Conservation (phyloP, 1,140 invertebrate species). For the Halesus radiatus region DNA sequence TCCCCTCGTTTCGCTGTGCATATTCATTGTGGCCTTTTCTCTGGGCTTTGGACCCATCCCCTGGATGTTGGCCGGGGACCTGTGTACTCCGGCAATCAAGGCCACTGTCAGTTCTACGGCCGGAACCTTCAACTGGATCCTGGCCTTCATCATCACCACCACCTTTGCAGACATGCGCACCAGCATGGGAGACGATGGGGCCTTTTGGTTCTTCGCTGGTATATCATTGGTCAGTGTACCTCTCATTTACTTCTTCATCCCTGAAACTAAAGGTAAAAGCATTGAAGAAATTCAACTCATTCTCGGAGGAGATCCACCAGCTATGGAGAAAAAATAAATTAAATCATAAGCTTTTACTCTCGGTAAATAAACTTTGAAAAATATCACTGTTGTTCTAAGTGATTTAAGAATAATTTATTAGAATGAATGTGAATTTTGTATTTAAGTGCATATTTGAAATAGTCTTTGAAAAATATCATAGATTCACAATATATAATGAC, state of each 20-base stretch:
- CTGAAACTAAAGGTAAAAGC: conserved; percentile 92
- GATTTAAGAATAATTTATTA: too few species aligned
- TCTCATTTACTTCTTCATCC: conserved; percentile 84
- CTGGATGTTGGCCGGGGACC: conserved; percentile 84
- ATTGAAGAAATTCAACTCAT: conserved; percentile 85
- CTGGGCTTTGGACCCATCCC: conserved; percentile 85
- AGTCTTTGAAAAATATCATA: too few species aligned
- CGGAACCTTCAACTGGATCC: conserved; percentile 83
- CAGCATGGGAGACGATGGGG: conserved; percentile 72
- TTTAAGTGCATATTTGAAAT: too few species aligned
- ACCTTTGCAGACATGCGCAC: conserved; percentile 77
- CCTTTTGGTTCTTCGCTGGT: conserved; percentile 86
- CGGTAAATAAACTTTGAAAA: not conserved
- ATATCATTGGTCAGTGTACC: conserved; percentile 79
- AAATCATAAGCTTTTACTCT: conserved; percentile 12
- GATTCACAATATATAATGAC: too few species aligned
- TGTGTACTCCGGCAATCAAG: conserved; percentile 82
- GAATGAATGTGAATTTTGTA: too few species aligned
- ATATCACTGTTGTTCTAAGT: too few species aligned
- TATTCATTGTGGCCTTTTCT: conserved; percentile 85
- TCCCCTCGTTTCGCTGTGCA: conserved; percentile 78
- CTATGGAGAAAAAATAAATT: conserved; percentile 26
- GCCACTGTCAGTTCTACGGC: conserved; percentile 81
- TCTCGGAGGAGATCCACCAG: conserved; percentile 63
- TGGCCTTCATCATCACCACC: conserved; percentile 86